Base-by-base conservation (phyloP, 1,140 invertebrate species). In the Olivierus martensii region DNA sequence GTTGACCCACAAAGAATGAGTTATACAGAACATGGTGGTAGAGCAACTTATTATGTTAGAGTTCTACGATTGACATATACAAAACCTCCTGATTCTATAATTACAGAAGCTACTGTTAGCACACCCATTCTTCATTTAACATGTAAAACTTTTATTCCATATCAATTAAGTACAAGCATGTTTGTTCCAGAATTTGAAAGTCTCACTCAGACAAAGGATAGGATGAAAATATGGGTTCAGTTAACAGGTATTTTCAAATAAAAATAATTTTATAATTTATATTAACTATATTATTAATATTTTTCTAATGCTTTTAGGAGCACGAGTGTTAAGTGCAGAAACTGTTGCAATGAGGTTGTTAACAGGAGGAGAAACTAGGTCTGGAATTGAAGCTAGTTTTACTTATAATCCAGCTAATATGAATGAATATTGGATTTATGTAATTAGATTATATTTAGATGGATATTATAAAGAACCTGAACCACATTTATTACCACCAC, bases 351-450 rank as follows among this genome's bases (percentile, higher is more conserved):
- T 61, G 42, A 34, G 57, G 4, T 35, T 62, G 35, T 59, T 46
- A 18, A 55, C 53, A 11, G 60, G 57, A 34, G 62, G 57, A 17
- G 59, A 62, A 43, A 52, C 47, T 39, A 56, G 41, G 1, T 39
- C 48, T 36, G 52, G 59, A 11, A 42, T 48, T 10, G 57, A 63
- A 22, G 57, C 52, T 12, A 61, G 42, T 43, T 59, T 56, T 39
- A 59, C 55, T 28, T 59, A 52, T 45, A 63, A 52, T 35, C 12
- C 15, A 14, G 53, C 43, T 19, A 34, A 48, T 11, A 43, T 46
- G 47, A 54, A 53, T 22, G 55, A 59, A 46, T 54, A 62, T 34
- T 62, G 47, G 49, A 57, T 63, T n/a, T 59, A 53, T 49, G 52
- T 61, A 7, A 51, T 63, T 19, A 19, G 57, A 35, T 12, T 61